Evolutionary conservation across 2,113 vertebrate species (phyloP), one percentile per base, ranked within the genome.

Genomic region (Hemiscyllium ocellatum): DNA sequence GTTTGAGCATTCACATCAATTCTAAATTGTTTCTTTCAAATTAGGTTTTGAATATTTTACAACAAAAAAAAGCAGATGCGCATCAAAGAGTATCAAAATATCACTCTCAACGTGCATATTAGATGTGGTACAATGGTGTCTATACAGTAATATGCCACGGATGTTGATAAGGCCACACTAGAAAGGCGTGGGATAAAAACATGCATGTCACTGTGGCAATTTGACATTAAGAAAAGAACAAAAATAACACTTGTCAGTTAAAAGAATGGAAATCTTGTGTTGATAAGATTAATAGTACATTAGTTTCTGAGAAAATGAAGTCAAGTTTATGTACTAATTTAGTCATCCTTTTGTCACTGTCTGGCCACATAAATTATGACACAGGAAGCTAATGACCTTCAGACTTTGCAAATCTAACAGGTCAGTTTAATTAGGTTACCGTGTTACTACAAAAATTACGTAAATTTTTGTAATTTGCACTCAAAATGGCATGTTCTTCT

Each of bases 271-370:
- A 97, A 96, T 2, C 95, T 96, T 95, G 78, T 95, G 89, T 96
- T 97, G 97, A 98, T 97, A 97, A 97, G 97, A 96, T 96, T 85
- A 76, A 95, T 95, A 68, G 17, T 66, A 95, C 94, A 96, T 96
- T 97, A 97, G 95, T 98, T 95, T 98, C 98, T 97, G 96, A 98
- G 97, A 98, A 98, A 65, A 96, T 94, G 96, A 96, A 96, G 96
- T 96, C 29, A 94, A 96, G 96, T 96, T 47, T n/a, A 96, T 96
- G 96, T 95, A 95, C 96, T 96, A 15, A 70, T 96, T 97, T 97
- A 98, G 97, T 97, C 97, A 98, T 96, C 85, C 0, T 95, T 96
- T 96, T 97, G 96, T 93, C 96, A 97, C 96, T 42, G 66, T 47
- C 66, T 94, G 93, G 37, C 37, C 68, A 50, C 93, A 29, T 95